Base-by-base conservation (phyloP, 2,797 vertebrate genomes). In the Pelochelys cantorii region DNA sequence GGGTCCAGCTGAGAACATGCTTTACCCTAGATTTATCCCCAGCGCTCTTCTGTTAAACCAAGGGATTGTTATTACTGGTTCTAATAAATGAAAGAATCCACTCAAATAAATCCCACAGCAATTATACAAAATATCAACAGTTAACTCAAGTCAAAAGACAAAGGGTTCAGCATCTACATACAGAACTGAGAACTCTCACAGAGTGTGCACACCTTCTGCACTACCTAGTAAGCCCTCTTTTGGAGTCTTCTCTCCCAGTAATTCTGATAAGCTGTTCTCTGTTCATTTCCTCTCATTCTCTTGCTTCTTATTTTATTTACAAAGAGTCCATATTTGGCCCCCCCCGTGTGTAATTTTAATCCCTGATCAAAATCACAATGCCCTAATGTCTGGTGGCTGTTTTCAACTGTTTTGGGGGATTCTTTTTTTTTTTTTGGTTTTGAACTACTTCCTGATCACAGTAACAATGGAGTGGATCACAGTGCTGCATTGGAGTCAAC, bases 391-490 rank as follows among this genome's bases (percentile, higher is more conserved):
- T 29, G 15, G 42, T 52, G 23, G 13, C 37, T 77, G 23, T 77
- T 77, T 29, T 15, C 12, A 77, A 52, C 42, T 29, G 27, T n/a
- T 25, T 34, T 54, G 11, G 53, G 13, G 53, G 14, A 15, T 54
- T 11, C 14, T 54, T 54, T 23, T 60, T 62, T 79, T 15, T 8
- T 7, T 60, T 60, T 68, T 78, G 31, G 60, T 82, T 92, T 71
- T 59, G n/a, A 60, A 85, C 68, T 53, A 57, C 31, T 22, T 85
- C 82, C 81, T 81, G 55, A 68, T 89, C 82, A 81, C 54, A 82
- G 79, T 88, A 85, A 85, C 56, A 81, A 85, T 29, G 59, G 91
- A 86, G 87, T 79, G 42, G 83, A 48, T 85, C 59, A 85, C n/a
- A 88, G 83, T 82, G 80, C 78, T 92, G 84, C 14, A 57, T 31